These are phyloP conservation scores for Oncorhynchus masou DNA, from an alignment of 2,113 vertebrate genomes.

Conservation along the genomic window DNA sequence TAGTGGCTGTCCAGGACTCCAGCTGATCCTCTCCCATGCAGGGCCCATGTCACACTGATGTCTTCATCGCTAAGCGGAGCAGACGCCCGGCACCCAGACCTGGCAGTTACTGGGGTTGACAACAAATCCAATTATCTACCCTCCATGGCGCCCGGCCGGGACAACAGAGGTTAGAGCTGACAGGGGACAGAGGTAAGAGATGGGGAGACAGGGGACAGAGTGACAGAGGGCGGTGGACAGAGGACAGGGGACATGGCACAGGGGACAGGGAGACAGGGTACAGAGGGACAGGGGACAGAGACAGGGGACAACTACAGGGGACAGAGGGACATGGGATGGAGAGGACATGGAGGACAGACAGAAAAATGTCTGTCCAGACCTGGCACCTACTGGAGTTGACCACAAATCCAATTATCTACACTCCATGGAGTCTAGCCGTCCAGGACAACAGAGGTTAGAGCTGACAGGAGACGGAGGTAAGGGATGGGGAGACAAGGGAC, in stretches of 20 bases:
- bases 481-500: too few relatives aligned
- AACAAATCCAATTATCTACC: constrained; percentile 99
- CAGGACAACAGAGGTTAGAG: constrained; percentile 10
- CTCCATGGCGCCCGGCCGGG: constrained; percentile 83
- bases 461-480: background rate
- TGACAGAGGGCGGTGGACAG: background rate
- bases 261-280: background rate
- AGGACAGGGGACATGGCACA: background rate
- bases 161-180: background rate
- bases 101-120: constrained; percentile 97
- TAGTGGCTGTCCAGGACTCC: constrained; percentile 89
- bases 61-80: constrained; percentile 99
- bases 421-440: constrained; percentile 82
- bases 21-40: constrained; percentile 91
- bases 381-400: constrained; percentile 97
- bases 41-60: constrained; percentile 96
- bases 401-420: constrained; percentile 99
- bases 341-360: background rate
- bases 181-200: background rate
- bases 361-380: constrained; percentile 67
- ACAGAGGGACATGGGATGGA: background rate
- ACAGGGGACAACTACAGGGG: background rate
- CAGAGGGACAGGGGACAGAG: background rate
- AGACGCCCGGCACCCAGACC: constrained; percentile 92
- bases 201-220: background rate